Percentiles rank a stretch among this genome's conserved stretches.
Evolutionary conservation across 1,140 invertebrate species (phyloP).

Genomic region (Streblospio benedicti): DNA sequence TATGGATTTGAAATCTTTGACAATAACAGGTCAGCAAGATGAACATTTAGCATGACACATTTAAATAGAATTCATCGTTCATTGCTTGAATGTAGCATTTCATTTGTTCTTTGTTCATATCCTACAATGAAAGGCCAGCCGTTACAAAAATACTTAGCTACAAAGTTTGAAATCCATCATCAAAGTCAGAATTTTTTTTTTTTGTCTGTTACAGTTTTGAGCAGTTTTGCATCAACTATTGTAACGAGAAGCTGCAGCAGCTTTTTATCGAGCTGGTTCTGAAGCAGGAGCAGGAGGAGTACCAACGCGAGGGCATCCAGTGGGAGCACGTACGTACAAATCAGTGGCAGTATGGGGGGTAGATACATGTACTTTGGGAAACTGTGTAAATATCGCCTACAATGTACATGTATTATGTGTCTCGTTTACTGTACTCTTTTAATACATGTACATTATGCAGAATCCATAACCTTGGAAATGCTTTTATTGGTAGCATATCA

Average conservation of each 20-base stretch:
- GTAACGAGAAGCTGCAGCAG: conserved; percentile 93
- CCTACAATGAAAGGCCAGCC: background rate
- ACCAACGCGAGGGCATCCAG: conserved; percentile 79
- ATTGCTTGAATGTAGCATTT: conserved; percentile 1
- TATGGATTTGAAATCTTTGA: conserved; percentile 98
- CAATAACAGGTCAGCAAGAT: conserved; percentile 62
- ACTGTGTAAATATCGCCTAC: no score
- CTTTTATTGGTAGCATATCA: no score
- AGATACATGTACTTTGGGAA: no score
- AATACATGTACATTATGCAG: conserved; percentile 25
- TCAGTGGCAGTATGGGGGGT: background rate
- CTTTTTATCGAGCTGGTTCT: conserved; percentile 91
- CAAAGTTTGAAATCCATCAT: conserved; percentile 10
- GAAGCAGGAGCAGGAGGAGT: conserved; percentile 94
- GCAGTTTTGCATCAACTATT: conserved; percentile 95
- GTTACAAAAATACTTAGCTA: background rate
- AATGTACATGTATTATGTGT: no score
- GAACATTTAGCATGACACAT: no score
- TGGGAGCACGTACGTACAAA: conserved; percentile 65
- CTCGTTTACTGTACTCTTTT: conserved; percentile 1
- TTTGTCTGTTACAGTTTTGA: conserved; percentile 70
- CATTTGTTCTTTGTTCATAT: no score
- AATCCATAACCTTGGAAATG: background rate
- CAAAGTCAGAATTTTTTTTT: no score
- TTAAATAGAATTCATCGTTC: no score